Percentiles rank a stretch among this genome's conserved stretches.
Conservation (phyloP, 2,113 vertebrate genomes). For the Pseudorasbora parva region DNA sequence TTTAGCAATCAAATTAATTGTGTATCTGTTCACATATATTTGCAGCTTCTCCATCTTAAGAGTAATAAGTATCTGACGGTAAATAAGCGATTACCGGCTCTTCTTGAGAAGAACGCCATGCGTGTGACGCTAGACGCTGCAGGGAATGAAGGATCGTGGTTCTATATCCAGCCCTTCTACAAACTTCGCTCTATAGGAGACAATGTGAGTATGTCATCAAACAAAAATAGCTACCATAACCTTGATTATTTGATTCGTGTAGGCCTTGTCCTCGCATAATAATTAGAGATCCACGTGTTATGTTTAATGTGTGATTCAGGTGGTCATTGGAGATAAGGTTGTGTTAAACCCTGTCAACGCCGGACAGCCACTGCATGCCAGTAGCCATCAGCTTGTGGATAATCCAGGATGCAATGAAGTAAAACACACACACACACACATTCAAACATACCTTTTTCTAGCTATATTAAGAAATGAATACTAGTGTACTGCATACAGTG, state of each 20-base stretch:
- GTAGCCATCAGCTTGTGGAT: slow-evolving; percentile 94
- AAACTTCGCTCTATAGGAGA: slow-evolving; percentile 97
- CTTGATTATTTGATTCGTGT: not conserved
- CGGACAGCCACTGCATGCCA: slow-evolving; percentile 96
- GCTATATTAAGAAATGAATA: not conserved
- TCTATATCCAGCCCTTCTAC: slow-evolving; percentile 99
- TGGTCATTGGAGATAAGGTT: slow-evolving; percentile 98
- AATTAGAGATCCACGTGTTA: not conserved
- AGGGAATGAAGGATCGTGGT: slow-evolving; percentile 98
- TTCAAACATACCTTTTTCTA: no score
- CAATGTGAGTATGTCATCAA: slow-evolving; percentile 83
- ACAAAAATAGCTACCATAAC: no score
- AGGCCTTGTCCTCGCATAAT: not conserved
- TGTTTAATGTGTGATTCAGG: slow-evolving; percentile 72
- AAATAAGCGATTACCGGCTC: slow-evolving; percentile 95
- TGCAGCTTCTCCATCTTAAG: slow-evolving; percentile 94
- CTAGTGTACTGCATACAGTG: not conserved
- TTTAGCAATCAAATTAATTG: not conserved
- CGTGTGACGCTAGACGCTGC: slow-evolving; percentile 94
- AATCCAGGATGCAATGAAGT: slow-evolving; percentile 99
- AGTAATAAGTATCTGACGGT: slow-evolving; percentile 99
- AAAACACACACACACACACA: slow-evolving; percentile 53
- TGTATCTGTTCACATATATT: not conserved
- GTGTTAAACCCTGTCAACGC: slow-evolving; percentile 97
- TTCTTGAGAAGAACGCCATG: slow-evolving; percentile 99